phyloP scores from a whole-genome alignment of 2,888 invertebrate species.

The Lissonota sp. region DNA sequence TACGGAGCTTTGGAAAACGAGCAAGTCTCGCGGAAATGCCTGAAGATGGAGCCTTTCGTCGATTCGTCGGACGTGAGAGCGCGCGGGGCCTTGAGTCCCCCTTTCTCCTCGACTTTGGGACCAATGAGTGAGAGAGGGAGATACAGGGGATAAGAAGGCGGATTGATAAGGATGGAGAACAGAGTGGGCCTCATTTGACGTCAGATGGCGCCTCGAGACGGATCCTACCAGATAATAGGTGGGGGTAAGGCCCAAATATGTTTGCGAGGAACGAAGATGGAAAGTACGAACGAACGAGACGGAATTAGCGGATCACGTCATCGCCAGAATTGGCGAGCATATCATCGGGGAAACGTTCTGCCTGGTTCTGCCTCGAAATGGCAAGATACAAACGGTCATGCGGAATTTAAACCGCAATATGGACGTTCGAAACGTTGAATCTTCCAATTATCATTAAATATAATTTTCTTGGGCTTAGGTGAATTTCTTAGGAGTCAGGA shows the following conservation, averaged over 20 bases:
- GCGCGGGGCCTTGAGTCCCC: conserved; percentile 48
- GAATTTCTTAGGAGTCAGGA: too few relatives aligned
- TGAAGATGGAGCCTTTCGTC: conserved; percentile 45
- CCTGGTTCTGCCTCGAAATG: conserved; percentile 52
- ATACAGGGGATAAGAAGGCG: conserved; percentile 10
- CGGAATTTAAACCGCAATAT: conserved; percentile 21
- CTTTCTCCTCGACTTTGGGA: conserved; percentile 27
- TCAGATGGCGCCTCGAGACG: conserved; percentile 50
- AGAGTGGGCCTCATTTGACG: conserved; percentile 9
- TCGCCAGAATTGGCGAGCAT: conserved; percentile 74
- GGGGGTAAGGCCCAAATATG: conserved; percentile 9
- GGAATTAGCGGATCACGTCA: conserved; percentile 74
- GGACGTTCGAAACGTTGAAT: neutral
- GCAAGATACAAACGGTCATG: conserved; percentile 29
- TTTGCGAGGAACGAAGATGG: conserved; percentile 34
- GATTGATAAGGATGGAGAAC: conserved; percentile 20
- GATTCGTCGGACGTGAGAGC: conserved; percentile 29
- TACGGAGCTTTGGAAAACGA: conserved; percentile 26
- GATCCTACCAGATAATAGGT: neutral
- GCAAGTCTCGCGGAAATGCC: conserved; percentile 21
- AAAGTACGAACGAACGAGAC: conserved; percentile 47
- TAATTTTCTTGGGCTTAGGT: too few relatives aligned
- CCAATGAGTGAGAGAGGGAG: conserved; percentile 22
- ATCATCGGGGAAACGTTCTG: conserved; percentile 46
- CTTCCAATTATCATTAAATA: too few relatives aligned